phyloP scores from a whole-genome alignment of 2,888 invertebrate species.

The Idaea dimidiata region DNA sequence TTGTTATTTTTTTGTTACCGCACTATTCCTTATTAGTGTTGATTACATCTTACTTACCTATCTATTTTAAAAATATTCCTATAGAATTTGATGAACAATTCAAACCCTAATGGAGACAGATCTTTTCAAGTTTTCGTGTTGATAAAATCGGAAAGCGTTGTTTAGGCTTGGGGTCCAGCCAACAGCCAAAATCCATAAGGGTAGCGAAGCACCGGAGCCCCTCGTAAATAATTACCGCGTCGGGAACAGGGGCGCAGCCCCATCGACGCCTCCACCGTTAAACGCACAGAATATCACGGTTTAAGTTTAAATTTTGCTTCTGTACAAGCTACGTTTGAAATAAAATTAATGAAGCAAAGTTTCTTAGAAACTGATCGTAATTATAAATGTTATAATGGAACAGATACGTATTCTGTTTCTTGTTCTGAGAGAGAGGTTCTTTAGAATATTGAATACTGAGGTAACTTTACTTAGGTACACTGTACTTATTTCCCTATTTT shows the following conservation, averaged over 20 bases:
- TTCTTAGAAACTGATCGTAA: constrained; percentile 27
- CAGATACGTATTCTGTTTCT: constrained; percentile 27
- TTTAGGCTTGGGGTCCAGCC: constrained; percentile 31
- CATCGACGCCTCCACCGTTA: constrained; percentile 33
- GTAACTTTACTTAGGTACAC: no score
- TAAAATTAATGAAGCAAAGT: constrained; percentile 2
- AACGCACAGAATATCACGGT: not conserved
- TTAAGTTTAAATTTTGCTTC: not conserved
- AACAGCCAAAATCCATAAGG: constrained; percentile 26
- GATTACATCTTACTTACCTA: not conserved
- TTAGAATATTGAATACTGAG: no score
- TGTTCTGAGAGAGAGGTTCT: not conserved
- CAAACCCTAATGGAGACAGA: not conserved
- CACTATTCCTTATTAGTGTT: not conserved
- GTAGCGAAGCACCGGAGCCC: constrained; percentile 60
- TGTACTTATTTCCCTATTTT: no score
- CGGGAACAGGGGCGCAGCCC: constrained; percentile 53
- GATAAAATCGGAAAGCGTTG: constrained; percentile 24
- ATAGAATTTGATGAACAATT: not conserved
- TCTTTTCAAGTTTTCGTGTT: constrained; percentile 14
- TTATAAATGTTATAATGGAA: constrained; percentile 29
- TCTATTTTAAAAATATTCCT: no score
- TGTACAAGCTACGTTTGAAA: not conserved
- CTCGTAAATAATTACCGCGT: constrained; percentile 74
- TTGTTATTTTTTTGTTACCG: no score